Evolutionary conservation across 2,888 invertebrate species (phyloP).

Genomic region (Griposia aprilina): DNA sequence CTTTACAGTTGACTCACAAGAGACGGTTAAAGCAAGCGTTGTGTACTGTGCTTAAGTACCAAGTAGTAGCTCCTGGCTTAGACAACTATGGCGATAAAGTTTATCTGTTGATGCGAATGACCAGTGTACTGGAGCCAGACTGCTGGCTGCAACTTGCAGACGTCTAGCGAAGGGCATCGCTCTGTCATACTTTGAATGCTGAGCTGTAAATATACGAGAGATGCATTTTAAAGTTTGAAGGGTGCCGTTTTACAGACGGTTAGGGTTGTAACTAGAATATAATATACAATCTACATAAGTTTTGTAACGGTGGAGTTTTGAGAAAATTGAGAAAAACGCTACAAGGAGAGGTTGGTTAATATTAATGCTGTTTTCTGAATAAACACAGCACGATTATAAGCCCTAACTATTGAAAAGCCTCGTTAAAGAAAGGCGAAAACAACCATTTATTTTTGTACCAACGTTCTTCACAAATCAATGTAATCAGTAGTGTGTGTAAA

Average conservation of each 20-base stretch:
- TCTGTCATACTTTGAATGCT: constrained; percentile 48
- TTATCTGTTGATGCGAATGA: constrained; percentile 27
- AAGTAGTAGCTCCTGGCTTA: not conserved
- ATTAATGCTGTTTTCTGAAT: not conserved
- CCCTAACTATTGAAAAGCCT: not conserved
- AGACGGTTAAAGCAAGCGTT: constrained; percentile 10
- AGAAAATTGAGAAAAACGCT: not conserved
- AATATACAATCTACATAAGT: not conserved
- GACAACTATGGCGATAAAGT: constrained; percentile 40
- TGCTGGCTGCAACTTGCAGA: constrained; percentile 23
- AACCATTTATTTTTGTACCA: constrained; percentile 7
- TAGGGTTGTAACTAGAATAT: constrained; percentile 11
- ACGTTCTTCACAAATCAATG: constrained; percentile 30
- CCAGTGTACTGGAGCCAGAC: constrained; percentile 16
- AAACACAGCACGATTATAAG: not conserved
- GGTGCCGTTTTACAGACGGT: constrained; percentile 2
- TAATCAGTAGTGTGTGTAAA: constrained; percentile 26
- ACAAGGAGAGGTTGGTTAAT: not conserved
- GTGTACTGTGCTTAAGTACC: constrained; percentile 4
- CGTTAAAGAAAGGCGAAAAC: not conserved
- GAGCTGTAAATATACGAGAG: constrained; percentile 38
- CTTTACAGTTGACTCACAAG: constrained; percentile 4
- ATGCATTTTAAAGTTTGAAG: constrained; percentile 42
- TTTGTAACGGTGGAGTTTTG: not conserved
- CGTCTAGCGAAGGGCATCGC: constrained; percentile 60